Conservation (phyloP, 2,797 vertebrate species). For the Petrocephalus sullivani region DNA sequence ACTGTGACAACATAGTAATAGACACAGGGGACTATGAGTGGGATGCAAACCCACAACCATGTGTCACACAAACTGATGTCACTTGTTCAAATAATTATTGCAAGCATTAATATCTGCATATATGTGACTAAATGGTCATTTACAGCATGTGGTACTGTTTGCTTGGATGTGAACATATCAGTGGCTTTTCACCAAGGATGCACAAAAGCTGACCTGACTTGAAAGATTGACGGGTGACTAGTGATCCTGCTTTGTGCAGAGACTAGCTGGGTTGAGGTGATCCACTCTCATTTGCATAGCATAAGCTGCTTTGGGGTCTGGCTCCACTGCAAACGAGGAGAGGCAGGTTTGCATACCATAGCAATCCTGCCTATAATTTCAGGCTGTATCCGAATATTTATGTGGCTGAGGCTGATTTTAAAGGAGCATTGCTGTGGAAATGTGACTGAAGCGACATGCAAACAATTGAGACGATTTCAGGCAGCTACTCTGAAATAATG, state of each 20-base stretch:
- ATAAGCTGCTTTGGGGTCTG: not conserved
- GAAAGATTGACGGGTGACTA: not conserved
- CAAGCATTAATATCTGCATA: not conserved
- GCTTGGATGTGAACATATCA: not conserved
- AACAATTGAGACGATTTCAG: not conserved
- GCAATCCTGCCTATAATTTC: not conserved
- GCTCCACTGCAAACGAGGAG: not conserved
- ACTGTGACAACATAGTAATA: not conserved
- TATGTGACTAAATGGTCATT: not conserved
- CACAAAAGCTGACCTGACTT: not conserved
- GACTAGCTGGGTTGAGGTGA: not conserved
- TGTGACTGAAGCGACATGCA: not conserved
- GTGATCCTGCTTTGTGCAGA: not conserved
- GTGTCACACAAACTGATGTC: not conserved
- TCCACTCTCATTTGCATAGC: conserved; percentile 4
- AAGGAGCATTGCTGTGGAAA: not conserved
- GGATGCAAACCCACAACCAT: not conserved
- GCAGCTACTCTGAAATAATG: not conserved
- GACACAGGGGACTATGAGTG: not conserved
- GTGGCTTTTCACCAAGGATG: not conserved
- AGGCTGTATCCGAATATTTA: not conserved
- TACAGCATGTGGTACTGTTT: not conserved
- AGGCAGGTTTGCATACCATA: not conserved
- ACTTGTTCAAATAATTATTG: not conserved
- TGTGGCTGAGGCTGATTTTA: not conserved